phyloP scores from a whole-genome alignment of 2,888 invertebrate species.

The Epistrophe grossulariae region DNA sequence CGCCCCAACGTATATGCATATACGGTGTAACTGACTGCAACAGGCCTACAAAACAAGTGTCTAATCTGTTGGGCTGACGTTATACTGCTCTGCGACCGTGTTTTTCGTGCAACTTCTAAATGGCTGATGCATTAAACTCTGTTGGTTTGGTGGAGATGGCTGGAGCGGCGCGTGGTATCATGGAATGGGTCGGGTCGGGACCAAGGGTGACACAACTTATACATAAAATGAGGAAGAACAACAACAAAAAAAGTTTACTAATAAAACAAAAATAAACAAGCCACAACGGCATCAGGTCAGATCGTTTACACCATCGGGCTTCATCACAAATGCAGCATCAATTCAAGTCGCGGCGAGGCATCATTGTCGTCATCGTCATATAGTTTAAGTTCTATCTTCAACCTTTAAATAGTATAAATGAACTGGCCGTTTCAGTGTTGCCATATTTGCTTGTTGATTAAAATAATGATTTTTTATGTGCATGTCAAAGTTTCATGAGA shows the following conservation, averaged over 20 bases:
- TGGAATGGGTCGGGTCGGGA: not conserved
- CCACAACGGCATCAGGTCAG: slow-evolving; percentile 71
- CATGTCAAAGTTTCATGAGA: no score
- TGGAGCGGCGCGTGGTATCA: no score
- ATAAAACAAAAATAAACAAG: slow-evolving; percentile 70
- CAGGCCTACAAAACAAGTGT: slow-evolving; percentile 66
- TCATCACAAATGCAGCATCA: slow-evolving; percentile 45
- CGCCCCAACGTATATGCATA: not conserved
- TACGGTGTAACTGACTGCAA: not conserved
- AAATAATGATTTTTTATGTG: not conserved
- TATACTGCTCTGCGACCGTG: slow-evolving; percentile 16
- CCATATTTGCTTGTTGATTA: not conserved
- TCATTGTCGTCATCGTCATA: slow-evolving; percentile 43
- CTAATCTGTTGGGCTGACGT: slow-evolving; percentile 66
- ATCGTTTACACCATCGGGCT: slow-evolving; percentile 71
- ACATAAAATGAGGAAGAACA: slow-evolving; percentile 14
- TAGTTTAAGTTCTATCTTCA: slow-evolving; percentile 35
- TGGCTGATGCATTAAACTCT: slow-evolving; percentile 47
- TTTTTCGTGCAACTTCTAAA: slow-evolving; percentile 5
- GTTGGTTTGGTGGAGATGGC: not conserved
- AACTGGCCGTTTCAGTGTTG: slow-evolving; percentile 3
- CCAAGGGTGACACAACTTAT: slow-evolving; percentile 65
- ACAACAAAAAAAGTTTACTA: slow-evolving; percentile 34
- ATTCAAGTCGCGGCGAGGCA: slow-evolving; percentile 38
- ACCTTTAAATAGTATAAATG: slow-evolving; percentile 48